A percentile compares a stretch with the other conserved stretches of the same genome.
Evolutionary conservation across 2,113 vertebrate species (phyloP).

Genomic region (Gallinago jamesoni): DNA sequence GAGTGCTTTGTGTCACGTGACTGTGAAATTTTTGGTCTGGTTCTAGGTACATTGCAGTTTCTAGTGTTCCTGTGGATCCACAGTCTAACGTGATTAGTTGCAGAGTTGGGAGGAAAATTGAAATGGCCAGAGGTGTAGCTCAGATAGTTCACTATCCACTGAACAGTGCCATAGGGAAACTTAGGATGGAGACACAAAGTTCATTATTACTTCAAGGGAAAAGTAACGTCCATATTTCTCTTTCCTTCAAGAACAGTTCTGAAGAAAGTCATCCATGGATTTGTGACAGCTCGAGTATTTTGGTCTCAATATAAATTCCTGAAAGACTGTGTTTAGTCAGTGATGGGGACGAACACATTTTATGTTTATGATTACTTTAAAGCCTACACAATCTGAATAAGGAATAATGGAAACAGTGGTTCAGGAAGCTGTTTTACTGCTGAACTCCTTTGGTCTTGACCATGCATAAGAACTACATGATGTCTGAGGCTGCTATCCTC

Average conservation of each 20-base stretch:
- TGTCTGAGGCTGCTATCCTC: neutral
- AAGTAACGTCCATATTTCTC: neutral
- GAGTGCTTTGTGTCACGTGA: neutral
- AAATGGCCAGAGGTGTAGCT: neutral
- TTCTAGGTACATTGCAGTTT: neutral
- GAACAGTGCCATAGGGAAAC: neutral
- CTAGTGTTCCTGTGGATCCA: neutral
- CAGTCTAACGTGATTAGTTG: neutral
- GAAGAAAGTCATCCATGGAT: neutral
- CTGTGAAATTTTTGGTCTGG: neutral
- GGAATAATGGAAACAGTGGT: neutral
- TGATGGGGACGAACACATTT: neutral
- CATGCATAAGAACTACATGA: neutral
- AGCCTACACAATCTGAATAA: neutral
- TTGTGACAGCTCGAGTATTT: neutral
- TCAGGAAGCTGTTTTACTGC: neutral
- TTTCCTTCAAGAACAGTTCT: neutral
- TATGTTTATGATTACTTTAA: neutral
- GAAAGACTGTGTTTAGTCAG: neutral
- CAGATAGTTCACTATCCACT: neutral
- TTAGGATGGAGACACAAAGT: neutral
- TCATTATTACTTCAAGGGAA: neutral
- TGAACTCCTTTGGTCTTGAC: neutral
- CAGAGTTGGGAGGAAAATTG: neutral
- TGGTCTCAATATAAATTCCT: neutral